A percentile compares a stretch with the other conserved stretches of the same genome.
These are phyloP conservation scores for Neelides folsomi DNA, from an alignment of 2,888 invertebrate genomes.

Conservation along the genomic window DNA sequence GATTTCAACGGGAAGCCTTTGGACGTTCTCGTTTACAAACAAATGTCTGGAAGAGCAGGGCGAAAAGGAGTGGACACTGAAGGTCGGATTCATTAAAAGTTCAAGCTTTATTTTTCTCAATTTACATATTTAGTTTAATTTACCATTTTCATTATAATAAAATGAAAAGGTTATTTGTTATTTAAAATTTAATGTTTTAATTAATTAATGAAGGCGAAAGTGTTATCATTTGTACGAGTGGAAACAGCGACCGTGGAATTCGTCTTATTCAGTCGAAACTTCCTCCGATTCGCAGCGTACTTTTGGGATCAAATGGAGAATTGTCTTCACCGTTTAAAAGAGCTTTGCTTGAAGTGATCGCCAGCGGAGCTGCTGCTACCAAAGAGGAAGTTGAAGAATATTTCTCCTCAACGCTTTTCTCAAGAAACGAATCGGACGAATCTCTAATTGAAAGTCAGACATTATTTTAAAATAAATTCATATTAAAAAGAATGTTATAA, in stretches of 20 bases:
- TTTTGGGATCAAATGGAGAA: constrained; percentile 31
- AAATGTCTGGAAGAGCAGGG: constrained; percentile 96
- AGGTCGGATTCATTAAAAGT: constrained; percentile 38
- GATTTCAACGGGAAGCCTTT: constrained; percentile 60
- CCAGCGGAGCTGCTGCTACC: constrained; percentile 66
- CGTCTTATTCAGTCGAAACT: constrained; percentile 48
- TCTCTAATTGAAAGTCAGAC: too few species aligned
- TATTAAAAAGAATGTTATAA: too few species aligned
- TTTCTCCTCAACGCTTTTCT: constrained; percentile 62
- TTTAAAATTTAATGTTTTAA: neutral
- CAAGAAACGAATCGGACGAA: constrained; percentile 37
- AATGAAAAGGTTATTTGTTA: neutral
- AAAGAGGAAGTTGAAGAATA: constrained; percentile 60
- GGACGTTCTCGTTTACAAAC: constrained; percentile 72
- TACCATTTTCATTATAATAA: neutral
- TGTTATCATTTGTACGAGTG: constrained; percentile 69
- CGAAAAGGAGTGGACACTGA: constrained; percentile 65
- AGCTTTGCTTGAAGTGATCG: constrained; percentile 51
- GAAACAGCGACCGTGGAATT: constrained; percentile 56
- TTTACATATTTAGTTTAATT: neutral
- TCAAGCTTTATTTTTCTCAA: too few species aligned
- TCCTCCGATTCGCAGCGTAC: constrained; percentile 20
- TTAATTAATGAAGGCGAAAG: constrained; percentile 58
- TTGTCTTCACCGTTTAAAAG: constrained; percentile 43
- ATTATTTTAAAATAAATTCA: too few species aligned